Evolutionary conservation across 2,888 invertebrate species (phyloP).

Genomic region (Melinaea menophilus): DNA sequence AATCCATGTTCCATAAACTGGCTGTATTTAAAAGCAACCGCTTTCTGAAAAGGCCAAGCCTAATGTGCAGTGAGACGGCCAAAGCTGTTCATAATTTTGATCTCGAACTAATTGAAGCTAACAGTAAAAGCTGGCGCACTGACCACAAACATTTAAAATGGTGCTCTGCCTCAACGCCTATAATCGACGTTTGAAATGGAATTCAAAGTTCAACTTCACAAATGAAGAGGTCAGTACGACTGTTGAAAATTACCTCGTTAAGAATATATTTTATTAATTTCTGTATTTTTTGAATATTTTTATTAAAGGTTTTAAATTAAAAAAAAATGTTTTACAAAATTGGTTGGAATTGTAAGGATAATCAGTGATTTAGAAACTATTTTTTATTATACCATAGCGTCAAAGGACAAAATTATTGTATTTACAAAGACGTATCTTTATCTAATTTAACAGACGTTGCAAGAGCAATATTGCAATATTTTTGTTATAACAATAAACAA

Average conservation of each 20-base stretch:
- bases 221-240: slow-evolving; percentile 25
- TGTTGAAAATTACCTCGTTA: not conserved
- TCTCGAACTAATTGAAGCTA: slow-evolving; percentile 19
- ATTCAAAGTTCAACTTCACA: slow-evolving; percentile 41
- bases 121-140: slow-evolving; percentile 46
- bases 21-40: slow-evolving; percentile 5
- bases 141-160: slow-evolving; percentile 59
- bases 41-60: slow-evolving; percentile 9
- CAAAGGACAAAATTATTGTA: too few relatives aligned
- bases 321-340: too few relatives aligned
- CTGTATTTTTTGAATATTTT: too few relatives aligned
- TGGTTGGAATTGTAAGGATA: too few relatives aligned
- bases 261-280: too few relatives aligned
- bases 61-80: slow-evolving; percentile 6
- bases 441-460: too few relatives aligned
- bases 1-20: not conserved
- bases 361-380: too few relatives aligned
- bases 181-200: slow-evolving; percentile 41
- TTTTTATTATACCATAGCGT: too few relatives aligned
- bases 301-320: too few relatives aligned
- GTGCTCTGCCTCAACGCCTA: slow-evolving; percentile 43
- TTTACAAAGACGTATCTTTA: too few relatives aligned
- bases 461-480: too few relatives aligned
- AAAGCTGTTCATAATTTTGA: slow-evolving; percentile 24
- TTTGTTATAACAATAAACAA: too few relatives aligned